Conservation (phyloP, 2,113 vertebrate species). For the Lipophrys pholis region DNA sequence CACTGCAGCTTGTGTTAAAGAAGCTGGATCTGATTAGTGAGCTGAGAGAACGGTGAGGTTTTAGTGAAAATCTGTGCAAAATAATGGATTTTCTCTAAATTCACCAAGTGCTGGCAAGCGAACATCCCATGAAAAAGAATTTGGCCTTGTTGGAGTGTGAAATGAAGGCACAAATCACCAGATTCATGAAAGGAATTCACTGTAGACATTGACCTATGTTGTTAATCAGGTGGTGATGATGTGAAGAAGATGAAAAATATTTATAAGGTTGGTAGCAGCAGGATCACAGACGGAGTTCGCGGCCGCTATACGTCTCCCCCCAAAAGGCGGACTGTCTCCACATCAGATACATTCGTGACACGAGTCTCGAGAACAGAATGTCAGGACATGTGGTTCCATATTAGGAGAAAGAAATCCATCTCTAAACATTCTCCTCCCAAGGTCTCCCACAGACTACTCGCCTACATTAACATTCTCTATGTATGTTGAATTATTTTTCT, state of each 20-base stretch:
- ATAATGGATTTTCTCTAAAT: neutral
- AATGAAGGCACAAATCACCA: neutral
- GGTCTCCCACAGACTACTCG: too few species aligned
- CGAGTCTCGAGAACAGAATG: too few species aligned
- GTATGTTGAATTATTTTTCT: neutral
- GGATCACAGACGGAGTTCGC: too few species aligned
- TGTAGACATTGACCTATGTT: slow-evolving; percentile 1
- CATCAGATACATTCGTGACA: too few species aligned
- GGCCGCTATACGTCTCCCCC: too few species aligned
- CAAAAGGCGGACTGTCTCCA: too few species aligned
- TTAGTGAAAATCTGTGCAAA: neutral
- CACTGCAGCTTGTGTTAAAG: slow-evolving; percentile 94
- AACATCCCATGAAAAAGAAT: neutral
- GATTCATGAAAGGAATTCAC: neutral
- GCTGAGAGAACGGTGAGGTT: slow-evolving; percentile 87
- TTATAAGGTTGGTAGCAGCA: too few species aligned
- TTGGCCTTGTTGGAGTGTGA: neutral
- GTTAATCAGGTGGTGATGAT: neutral
- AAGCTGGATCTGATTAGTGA: slow-evolving; percentile 97
- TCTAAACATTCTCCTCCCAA: too few species aligned
- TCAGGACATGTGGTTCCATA: too few species aligned
- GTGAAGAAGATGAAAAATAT: too few species aligned
- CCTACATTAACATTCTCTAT: too few species aligned
- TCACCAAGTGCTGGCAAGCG: neutral
- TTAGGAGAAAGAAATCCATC: too few species aligned